phyloP scores from a whole-genome alignment of 2,797 vertebrate species.

The Carcharodon carcharias region DNA sequence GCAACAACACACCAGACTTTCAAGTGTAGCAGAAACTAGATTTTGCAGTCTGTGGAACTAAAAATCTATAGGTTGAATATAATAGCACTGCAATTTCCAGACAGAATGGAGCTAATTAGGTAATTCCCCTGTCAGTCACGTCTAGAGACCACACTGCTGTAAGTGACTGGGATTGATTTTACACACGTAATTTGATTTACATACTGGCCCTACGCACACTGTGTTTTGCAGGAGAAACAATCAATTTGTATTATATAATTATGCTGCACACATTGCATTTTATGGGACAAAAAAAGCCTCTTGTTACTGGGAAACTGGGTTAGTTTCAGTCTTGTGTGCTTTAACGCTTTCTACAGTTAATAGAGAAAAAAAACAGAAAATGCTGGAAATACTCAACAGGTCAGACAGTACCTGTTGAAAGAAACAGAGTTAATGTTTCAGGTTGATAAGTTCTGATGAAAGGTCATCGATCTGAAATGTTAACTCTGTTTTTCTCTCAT shows the following conservation, averaged over 20 bases:
- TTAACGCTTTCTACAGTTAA: background rate
- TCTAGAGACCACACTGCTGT: background rate
- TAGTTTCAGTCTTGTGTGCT: background rate
- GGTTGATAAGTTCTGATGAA: too few species aligned
- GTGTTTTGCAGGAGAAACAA: background rate
- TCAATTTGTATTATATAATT: background rate
- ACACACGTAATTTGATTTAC: background rate
- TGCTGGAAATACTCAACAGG: too few species aligned
- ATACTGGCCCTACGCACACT: background rate
- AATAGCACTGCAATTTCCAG: background rate
- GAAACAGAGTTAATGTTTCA: too few species aligned
- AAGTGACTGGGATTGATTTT: background rate
- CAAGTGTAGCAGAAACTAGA: background rate
- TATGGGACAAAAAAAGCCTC: background rate
- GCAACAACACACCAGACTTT: background rate
- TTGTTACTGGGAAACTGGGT: background rate
- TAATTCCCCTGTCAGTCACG: slow-evolving; percentile 1
- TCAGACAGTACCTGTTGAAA: too few species aligned
- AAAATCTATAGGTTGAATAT: background rate
- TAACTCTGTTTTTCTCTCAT: too few species aligned
- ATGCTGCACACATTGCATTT: background rate
- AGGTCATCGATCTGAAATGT: too few species aligned
- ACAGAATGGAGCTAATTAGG: background rate
- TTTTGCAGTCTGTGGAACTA: background rate
- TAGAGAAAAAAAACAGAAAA: too few species aligned